phyloP scores from a whole-genome alignment of 2,797 vertebrate species.

The Meda fulgida region DNA sequence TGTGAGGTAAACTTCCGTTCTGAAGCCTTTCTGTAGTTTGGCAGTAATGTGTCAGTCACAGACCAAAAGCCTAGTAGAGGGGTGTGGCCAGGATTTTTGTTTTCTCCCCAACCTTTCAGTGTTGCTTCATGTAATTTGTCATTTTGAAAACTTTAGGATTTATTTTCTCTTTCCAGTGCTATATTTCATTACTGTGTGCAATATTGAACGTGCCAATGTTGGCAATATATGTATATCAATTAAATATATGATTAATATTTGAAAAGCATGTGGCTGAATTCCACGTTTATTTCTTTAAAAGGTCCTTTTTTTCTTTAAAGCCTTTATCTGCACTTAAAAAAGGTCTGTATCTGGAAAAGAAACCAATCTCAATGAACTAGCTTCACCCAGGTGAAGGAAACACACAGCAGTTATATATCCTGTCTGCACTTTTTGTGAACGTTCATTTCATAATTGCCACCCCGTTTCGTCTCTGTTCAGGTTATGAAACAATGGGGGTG shows the following conservation, averaged over 20 bases:
- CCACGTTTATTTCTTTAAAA: slow-evolving; percentile 81
- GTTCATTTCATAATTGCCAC: slow-evolving; percentile 70
- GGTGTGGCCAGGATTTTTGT: slow-evolving; percentile 77
- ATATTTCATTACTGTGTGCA: slow-evolving; percentile 87
- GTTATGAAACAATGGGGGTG: slow-evolving; percentile 51
- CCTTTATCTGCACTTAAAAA: slow-evolving; percentile 80
- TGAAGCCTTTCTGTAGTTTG: slow-evolving; percentile 64
- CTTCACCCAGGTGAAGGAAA: slow-evolving; percentile 67
- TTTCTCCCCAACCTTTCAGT: slow-evolving; percentile 69
- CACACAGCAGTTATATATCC: slow-evolving; percentile 63
- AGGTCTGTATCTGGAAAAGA: slow-evolving; percentile 68
- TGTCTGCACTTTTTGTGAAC: slow-evolving; percentile 68
- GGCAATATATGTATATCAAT: slow-evolving; percentile 88
- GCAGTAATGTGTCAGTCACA: slow-evolving; percentile 74
- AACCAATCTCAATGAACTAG: slow-evolving; percentile 64
- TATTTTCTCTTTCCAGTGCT: slow-evolving; percentile 73
- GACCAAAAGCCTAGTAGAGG: slow-evolving; percentile 71
- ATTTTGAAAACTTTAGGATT: slow-evolving; percentile 78
- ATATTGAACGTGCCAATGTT: slow-evolving; percentile 87
- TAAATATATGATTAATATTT: slow-evolving; percentile 87
- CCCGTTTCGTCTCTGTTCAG: slow-evolving; percentile 70
- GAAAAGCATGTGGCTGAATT: slow-evolving; percentile 84
- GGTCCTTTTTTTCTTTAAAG: slow-evolving; percentile 66
- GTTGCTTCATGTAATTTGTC: slow-evolving; percentile 83
- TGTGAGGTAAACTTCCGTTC: slow-evolving; percentile 46